A percentile compares a stretch with the other conserved stretches of the same genome.
Conservation (phyloP, 1,140 invertebrate genomes). For the Nylanderia fulva region DNA sequence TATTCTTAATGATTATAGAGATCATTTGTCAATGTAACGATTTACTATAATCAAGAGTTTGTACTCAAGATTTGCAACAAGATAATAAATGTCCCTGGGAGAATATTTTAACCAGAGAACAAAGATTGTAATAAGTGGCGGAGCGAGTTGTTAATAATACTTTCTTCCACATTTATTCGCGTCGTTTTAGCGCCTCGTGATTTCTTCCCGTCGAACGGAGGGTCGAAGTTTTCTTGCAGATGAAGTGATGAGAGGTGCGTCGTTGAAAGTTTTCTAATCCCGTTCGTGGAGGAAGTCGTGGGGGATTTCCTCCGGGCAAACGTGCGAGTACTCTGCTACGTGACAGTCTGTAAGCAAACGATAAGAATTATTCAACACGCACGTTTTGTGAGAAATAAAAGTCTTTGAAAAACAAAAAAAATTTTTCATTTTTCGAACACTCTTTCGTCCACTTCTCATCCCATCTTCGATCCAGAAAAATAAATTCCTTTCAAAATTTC, state of each 20-base stretch:
- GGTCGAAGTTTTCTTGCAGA: slow-evolving; percentile 43
- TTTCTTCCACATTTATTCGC: slow-evolving; percentile 30
- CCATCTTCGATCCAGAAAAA: background rate
- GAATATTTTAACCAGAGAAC: background rate
- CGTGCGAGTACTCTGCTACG: background rate
- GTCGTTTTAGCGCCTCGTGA: background rate
- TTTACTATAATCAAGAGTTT: background rate
- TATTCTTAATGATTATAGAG: background rate
- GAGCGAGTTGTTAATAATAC: slow-evolving; percentile 10
- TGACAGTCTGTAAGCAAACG: slow-evolving; percentile 37
- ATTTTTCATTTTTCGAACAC: slow-evolving; percentile 1
- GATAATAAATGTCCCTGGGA: background rate
- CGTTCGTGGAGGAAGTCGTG: background rate
- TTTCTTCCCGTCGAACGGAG: slow-evolving; percentile 34
- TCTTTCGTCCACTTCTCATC: background rate
- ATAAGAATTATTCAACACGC: slow-evolving; percentile 29
- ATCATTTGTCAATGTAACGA: background rate
- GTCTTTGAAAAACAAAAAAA: background rate
- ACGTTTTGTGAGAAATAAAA: slow-evolving; percentile 39
- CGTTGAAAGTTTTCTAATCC: slow-evolving; percentile 53
- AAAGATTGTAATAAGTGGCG: slow-evolving; percentile 1
- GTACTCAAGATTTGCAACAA: background rate
- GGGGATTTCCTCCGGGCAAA: slow-evolving; percentile 13
- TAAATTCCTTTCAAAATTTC: background rate
- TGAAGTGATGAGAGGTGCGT: slow-evolving; percentile 38